These are phyloP conservation scores for Samia ricini DNA, from an alignment of 1,140 invertebrate genomes.

Conservation along the genomic window DNA sequence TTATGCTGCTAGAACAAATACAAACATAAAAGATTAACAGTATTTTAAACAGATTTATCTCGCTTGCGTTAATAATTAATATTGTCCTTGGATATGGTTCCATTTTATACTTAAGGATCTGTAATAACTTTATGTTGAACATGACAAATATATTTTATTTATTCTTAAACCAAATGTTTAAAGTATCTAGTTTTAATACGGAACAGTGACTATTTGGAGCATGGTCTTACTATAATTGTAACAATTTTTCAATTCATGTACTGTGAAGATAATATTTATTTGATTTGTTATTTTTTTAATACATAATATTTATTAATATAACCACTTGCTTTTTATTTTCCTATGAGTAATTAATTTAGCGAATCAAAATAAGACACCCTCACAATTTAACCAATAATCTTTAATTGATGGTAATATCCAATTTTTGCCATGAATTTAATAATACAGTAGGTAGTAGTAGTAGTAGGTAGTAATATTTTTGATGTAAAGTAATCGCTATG, in stretches of 20 bases:
- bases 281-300: conserved; percentile 52
- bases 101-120: not conserved
- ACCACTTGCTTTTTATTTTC: not conserved
- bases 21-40: not conserved
- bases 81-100: not conserved
- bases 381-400: not conserved
- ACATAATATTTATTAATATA: conserved; percentile 30
- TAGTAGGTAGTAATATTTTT: too few species aligned
- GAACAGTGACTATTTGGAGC: conserved; percentile 12
- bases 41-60: not conserved
- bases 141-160: conserved; percentile 39
- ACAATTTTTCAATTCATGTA: conserved; percentile 55
- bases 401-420: too few species aligned
- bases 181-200: conserved; percentile 8
- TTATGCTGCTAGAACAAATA: not conserved
- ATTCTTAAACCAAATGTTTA: conserved; percentile 44
- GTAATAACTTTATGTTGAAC: conserved; percentile 13
- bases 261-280: conserved; percentile 67
- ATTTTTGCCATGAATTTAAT: too few species aligned
- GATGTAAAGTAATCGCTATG: too few species aligned
- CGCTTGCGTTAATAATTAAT: too few species aligned
- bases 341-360: not conserved
- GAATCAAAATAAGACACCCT: too few species aligned
- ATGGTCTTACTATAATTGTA: conserved; percentile 18
- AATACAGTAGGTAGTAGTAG: too few species aligned